Evolutionary conservation across 2,888 invertebrate genomes (phyloP).

Genomic region (Alloscopus bannaensis): DNA sequence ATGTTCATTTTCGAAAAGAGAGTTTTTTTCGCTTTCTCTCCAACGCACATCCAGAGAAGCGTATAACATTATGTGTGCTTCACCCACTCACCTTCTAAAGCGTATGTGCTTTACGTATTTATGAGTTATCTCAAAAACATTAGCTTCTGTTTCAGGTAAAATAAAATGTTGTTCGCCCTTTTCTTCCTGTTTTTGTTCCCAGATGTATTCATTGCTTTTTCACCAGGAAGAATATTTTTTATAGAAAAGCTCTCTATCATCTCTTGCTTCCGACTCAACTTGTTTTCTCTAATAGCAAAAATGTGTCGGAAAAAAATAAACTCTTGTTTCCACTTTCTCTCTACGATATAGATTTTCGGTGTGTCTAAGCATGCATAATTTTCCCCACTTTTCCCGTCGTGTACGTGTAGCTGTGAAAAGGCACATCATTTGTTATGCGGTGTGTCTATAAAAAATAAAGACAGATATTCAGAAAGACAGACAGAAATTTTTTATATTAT

Average conservation of each 20-base stretch:
- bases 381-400: too few relatives aligned
- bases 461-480: too few relatives aligned
- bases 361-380: background rate
- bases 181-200: slow-evolving; percentile 22
- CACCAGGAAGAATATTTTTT: too few relatives aligned
- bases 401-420: too few relatives aligned
- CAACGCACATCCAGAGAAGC: background rate
- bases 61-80: background rate
- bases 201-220: slow-evolving; percentile 26
- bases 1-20: slow-evolving; percentile 4
- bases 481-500: too few relatives aligned
- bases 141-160: slow-evolving; percentile 17
- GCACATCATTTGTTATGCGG: too few relatives aligned
- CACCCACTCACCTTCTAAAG: background rate
- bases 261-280: too few relatives aligned
- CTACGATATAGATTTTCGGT: too few relatives aligned
- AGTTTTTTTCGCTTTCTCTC: background rate
- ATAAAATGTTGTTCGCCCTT: too few relatives aligned
- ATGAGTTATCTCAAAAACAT: slow-evolving; percentile 10
- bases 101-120: background rate
- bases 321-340: background rate
- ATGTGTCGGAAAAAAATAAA: background rate
- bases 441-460: too few relatives aligned
- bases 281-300: too few relatives aligned
- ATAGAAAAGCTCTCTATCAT: too few relatives aligned